These are phyloP conservation scores for Pteropus rufus DNA, from an alignment of 2,797 vertebrate genomes.

Conservation along the genomic window DNA sequence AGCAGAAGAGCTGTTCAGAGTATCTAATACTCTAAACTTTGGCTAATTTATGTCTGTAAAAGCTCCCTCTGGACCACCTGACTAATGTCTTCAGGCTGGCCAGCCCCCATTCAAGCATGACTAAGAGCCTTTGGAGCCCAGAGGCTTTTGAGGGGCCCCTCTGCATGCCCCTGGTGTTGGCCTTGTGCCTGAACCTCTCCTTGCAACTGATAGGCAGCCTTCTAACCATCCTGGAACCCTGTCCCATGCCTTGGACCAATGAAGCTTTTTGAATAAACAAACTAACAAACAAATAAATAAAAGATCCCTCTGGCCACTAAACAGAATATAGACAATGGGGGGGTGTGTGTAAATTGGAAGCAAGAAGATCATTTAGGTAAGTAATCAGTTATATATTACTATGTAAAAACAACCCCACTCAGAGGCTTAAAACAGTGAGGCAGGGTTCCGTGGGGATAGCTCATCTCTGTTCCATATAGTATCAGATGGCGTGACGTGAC, in stretches of 20 bases:
- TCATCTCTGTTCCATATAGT: background rate
- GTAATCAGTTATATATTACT: background rate
- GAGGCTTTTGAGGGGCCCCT: too few relatives aligned
- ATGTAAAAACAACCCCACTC: background rate
- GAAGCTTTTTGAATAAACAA: too few relatives aligned
- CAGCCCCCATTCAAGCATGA: too few relatives aligned
- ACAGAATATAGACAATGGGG: background rate
- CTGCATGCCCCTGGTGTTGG: too few relatives aligned
- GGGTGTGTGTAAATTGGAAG: background rate
- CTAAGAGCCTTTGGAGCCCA: too few relatives aligned
- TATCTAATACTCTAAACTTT: slow-evolving; percentile 11
- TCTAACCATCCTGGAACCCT: too few relatives aligned
- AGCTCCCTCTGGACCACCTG: background rate
- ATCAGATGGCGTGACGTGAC: background rate
- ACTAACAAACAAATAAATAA: too few relatives aligned
- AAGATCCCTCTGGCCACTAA: background rate
- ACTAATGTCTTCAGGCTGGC: too few relatives aligned
- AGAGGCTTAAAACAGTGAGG: background rate
- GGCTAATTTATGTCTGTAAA: background rate
- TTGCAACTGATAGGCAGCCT: too few relatives aligned
- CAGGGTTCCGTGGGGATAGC: background rate
- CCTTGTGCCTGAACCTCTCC: too few relatives aligned
- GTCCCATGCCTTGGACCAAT: too few relatives aligned
- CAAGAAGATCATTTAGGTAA: background rate
- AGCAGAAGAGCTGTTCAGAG: background rate